Base-by-base conservation (phyloP, 2,888 invertebrate genomes). In the Gymnocheta viridis region DNA sequence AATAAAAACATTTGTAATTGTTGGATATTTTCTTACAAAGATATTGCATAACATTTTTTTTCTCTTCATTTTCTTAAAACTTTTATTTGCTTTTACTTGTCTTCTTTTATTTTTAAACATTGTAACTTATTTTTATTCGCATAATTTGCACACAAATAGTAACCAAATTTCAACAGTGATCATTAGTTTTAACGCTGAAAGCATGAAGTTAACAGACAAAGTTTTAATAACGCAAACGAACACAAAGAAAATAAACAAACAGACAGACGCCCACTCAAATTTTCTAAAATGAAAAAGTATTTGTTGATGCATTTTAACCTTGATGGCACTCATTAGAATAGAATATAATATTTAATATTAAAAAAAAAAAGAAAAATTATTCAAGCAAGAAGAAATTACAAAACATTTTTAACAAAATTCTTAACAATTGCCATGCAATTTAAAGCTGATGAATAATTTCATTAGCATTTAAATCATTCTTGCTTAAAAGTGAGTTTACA, bases 301-400 rank as follows among this genome's bases (percentile, higher is more conserved):
- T 70, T 76, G 32, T 44, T 64, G 35, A 35, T 22, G 54, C 29
- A 47, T 47, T 58, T 66, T 82, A 62, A 79, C 79, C 74, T 70
- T 60, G 67, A 56, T 82, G 82, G 74, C 74, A 82, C 79, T 70
- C 82, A 79, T 74, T 79, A 67, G 56, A 82, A 56, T 62, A 51
- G 17, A 14, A 69, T 54, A 74, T 69, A 73, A 73, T 78, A 73
- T 67, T 51, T 49, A 54, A 14, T 24, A 32, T 9, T 44, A 41
- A 64, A 41, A 35, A 14, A 27, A 17, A n/a, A 2, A 24, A 19
- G 47, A 6, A 51, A 62, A 32, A 4, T 32, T 22, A 47, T 5
- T 29, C 19, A 54, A 41, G 38, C 41, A 58, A 56, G 35, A 22
- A 1, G 49, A 14, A 17, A 41, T 41, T 6, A 35, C 0, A 72